These are phyloP conservation scores for Pocillopora verrucosa DNA, from an alignment of 64 coral and sea anemone species.

Conservation along the genomic window DNA sequence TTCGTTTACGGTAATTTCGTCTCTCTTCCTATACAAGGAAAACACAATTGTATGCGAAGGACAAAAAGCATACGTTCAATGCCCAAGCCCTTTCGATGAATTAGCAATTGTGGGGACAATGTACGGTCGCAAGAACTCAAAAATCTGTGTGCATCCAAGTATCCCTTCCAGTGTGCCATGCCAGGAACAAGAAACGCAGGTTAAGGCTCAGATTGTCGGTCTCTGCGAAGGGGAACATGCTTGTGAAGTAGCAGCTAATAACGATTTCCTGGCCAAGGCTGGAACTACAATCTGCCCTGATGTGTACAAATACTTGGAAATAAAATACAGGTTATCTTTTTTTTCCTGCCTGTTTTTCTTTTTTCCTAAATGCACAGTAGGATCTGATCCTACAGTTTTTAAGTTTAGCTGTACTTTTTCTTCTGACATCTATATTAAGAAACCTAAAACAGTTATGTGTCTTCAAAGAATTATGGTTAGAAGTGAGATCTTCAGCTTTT, in stretches of 20 bases:
- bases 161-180: slow-evolving; percentile 14
- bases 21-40: background rate
- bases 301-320: slow-evolving; percentile 47
- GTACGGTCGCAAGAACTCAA: slow-evolving; percentile 36
- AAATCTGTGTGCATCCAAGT: slow-evolving; percentile 42
- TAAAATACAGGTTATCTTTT: slow-evolving; percentile 46
- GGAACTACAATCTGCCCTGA: slow-evolving; percentile 54
- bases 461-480: too few relatives aligned
- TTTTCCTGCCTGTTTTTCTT: background rate
- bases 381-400: too few relatives aligned
- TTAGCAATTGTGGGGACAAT: slow-evolving; percentile 43
- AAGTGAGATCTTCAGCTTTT: too few relatives aligned
- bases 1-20: background rate
- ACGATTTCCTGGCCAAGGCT: slow-evolving; percentile 51
- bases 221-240: slow-evolving; percentile 46
- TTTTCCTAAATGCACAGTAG: too few relatives aligned
- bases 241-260: slow-evolving; percentile 56
- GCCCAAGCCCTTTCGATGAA: slow-evolving; percentile 41
- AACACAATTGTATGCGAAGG: slow-evolving; percentile 43
- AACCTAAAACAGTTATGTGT: too few relatives aligned
- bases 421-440: too few relatives aligned
- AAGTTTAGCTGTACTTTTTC: too few relatives aligned
- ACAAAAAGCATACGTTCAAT: slow-evolving; percentile 47
- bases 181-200: slow-evolving; percentile 37
- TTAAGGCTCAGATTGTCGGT: slow-evolving; percentile 39